Base-by-base conservation (phyloP, 2,797 vertebrate species). In the Syncerus caffer region DNA sequence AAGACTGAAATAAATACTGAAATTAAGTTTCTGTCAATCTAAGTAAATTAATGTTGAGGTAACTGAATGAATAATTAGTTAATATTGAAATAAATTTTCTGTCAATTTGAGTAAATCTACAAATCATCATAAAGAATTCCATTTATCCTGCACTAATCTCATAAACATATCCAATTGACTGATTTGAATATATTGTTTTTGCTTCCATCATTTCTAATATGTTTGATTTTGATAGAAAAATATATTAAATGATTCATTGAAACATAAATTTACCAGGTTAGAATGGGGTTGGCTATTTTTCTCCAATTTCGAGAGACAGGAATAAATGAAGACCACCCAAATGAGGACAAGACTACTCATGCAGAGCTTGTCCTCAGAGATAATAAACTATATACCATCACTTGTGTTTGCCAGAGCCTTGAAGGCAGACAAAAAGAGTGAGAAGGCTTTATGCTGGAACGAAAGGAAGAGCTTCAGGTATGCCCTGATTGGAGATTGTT, bases 21-120 rank as follows among this genome's bases (percentile, higher is more conserved):
- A 87, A 80, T 57, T 16, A 92, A 91, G 42, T 91, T 93, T 74
- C 29, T 98, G 29, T 29, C 67, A 47, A 89, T 64, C 25, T 80
- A 27, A 96, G 89, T 80, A 91, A 89, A 55, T 89, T 91, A 94
- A 89, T 38, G 14, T 27, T 76, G 29, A 94, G 15, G 14, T 84
- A 93, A 95, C 25, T 91, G 29, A 89, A 97, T 88, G 85, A 85
- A 85, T 95, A 96, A 96, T 64, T 80, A 89, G 57, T 86, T 90
- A 60, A 95, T 85, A 74, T 85, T 94, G 34, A 96, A 97, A 92
- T 93, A 34, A 31, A 82, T 78, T 91, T 95, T 96, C 84, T 97
- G 29, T 76, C 67, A 71, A 57, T 93, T 78, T 93, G 55, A 82
- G 38, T 50, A 96, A 94, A 96, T 55, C 76, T 90, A 85, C 50